These are phyloP conservation scores for Gymnorhina tibicen DNA, from an alignment of 2,113 vertebrate species.

Conservation along the genomic window DNA sequence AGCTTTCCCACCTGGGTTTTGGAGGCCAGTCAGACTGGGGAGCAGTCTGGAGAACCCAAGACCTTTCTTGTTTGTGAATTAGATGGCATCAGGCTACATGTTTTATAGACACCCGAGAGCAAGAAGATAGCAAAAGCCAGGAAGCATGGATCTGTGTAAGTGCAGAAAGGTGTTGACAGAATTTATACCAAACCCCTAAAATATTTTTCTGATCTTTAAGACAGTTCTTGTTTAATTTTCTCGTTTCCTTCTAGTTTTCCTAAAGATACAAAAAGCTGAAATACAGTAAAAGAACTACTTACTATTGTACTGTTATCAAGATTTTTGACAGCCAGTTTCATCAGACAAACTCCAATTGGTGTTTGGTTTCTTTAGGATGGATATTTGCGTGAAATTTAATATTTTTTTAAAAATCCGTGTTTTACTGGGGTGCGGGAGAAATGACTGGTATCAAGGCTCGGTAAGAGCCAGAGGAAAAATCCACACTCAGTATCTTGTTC, in stretches of 20 bases:
- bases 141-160: neutral
- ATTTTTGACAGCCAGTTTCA: neutral
- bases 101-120: neutral
- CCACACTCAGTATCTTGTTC: neutral
- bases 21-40: too few species aligned
- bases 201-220: neutral
- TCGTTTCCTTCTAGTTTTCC: neutral
- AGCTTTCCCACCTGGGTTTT: neutral
- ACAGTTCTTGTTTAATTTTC: neutral
- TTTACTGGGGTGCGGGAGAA: neutral
- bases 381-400: neutral
- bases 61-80: neutral
- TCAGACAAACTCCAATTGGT: neutral
- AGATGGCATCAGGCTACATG: neutral
- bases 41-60: neutral
- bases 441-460: neutral
- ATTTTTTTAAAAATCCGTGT: neutral
- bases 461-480: neutral
- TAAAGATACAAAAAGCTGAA: neutral
- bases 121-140: neutral
- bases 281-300: neutral
- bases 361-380: neutral
- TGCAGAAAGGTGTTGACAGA: neutral
- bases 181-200: neutral
- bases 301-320: neutral